Percentiles rank a stretch among this genome's conserved stretches.
Evolutionary conservation across 2,113 vertebrate genomes (phyloP).

Genomic region (Trogon surrucura): DNA sequence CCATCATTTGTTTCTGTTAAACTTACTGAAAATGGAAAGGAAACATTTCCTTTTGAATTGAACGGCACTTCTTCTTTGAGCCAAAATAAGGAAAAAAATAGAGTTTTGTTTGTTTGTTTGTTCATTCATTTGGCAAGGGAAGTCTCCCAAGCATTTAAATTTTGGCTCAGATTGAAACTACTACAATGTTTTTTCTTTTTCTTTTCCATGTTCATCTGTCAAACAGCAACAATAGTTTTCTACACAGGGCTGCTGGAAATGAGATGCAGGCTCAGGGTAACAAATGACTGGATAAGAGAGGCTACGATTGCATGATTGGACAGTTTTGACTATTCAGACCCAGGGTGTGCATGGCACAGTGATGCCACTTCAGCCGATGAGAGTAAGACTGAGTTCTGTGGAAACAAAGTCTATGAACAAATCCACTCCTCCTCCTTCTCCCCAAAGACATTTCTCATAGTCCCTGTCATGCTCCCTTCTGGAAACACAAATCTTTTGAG

Average conservation of each 20-base stretch:
- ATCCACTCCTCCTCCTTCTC: background rate
- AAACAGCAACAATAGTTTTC: slow-evolving; percentile 7
- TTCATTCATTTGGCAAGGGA: slow-evolving; percentile 44
- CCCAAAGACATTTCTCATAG: background rate
- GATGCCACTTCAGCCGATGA: background rate
- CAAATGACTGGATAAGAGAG: background rate
- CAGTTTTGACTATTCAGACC: background rate
- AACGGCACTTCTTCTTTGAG: background rate
- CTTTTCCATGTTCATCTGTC: slow-evolving; percentile 29
- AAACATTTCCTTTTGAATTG: slow-evolving; percentile 29
- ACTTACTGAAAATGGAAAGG: slow-evolving; percentile 39
- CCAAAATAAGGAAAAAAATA: background rate
- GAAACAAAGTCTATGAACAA: background rate
- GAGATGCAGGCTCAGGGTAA: background rate
- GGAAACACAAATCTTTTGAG: background rate
- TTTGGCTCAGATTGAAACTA: slow-evolving; percentile 34
- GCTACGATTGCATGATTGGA: background rate
- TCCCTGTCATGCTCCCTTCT: background rate
- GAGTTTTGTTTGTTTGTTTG: slow-evolving; percentile 51
- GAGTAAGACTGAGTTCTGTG: background rate
- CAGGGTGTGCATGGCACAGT: background rate
- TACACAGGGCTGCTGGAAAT: background rate
- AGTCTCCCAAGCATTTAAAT: slow-evolving; percentile 16
- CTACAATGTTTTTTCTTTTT: slow-evolving; percentile 38
- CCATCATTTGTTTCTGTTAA: background rate